Conservation (phyloP, 2,888 invertebrate genomes). For the Cephonodes hylas region DNA sequence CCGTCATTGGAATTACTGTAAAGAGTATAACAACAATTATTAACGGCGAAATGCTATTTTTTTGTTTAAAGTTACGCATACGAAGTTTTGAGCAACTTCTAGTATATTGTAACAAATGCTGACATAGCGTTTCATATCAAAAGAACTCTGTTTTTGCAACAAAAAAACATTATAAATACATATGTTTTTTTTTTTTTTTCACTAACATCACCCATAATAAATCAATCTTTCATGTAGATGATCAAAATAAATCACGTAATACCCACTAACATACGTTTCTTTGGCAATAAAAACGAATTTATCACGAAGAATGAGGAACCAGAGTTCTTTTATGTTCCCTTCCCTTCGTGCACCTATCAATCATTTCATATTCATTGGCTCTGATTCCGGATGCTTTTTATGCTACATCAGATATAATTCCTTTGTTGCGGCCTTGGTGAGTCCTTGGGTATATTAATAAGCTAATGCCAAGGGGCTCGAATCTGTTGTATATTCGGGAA, state of each 20-base stretch:
- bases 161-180: too few relatives aligned
- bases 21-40: too few relatives aligned
- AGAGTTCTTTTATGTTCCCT: neutral
- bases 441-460: neutral
- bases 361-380: neutral
- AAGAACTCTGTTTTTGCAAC: too few relatives aligned
- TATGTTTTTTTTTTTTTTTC: too few relatives aligned
- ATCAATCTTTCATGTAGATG: neutral
- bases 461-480: neutral
- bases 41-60: too few relatives aligned
- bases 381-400: neutral
- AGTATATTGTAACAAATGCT: too few relatives aligned
- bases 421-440: neutral
- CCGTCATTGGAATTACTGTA: too few relatives aligned
- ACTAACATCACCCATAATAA: too few relatives aligned
- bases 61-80: too few relatives aligned
- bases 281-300: neutral
- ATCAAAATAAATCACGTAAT: neutral
- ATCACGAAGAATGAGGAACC: neutral
- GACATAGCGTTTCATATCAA: too few relatives aligned
- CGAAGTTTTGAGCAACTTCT: too few relatives aligned
- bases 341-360: neutral
- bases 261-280: neutral
- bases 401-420: constrained; percentile 12
- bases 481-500: too few relatives aligned